Conservation (phyloP, 2,888 invertebrate species). For the Acronicta aceris region DNA sequence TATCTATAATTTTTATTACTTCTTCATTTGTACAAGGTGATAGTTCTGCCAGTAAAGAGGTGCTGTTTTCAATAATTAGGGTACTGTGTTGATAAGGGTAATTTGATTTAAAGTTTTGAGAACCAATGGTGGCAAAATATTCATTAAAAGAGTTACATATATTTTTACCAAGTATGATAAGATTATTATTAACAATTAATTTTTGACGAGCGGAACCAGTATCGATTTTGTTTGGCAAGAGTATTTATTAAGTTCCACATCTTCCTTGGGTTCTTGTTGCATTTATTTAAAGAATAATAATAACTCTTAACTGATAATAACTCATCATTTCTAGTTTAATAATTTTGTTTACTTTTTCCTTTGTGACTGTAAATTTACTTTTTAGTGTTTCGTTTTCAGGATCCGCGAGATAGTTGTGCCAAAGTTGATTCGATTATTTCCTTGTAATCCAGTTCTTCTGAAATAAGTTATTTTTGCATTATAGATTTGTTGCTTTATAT, state of each 20-base stretch:
- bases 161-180: neutral
- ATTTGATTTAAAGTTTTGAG: neutral
- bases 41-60: neutral
- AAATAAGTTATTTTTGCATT: neutral
- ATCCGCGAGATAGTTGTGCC: neutral
- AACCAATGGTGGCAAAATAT: neutral
- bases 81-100: neutral
- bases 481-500: neutral
- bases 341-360: neutral
- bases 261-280: neutral
- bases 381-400: neutral
- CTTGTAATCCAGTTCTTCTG: neutral
- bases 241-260: constrained; percentile 1
- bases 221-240: neutral
- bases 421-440: neutral
- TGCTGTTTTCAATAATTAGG: neutral
- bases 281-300: neutral
- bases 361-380: neutral
- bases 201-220: neutral
- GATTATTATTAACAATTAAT: neutral
- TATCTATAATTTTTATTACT: constrained; percentile 1
- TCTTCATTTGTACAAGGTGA: neutral
- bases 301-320: too few species aligned
- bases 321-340: neutral
- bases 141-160: neutral